Conservation (phyloP, 2,888 invertebrate species). For the Tipula helvola region DNA sequence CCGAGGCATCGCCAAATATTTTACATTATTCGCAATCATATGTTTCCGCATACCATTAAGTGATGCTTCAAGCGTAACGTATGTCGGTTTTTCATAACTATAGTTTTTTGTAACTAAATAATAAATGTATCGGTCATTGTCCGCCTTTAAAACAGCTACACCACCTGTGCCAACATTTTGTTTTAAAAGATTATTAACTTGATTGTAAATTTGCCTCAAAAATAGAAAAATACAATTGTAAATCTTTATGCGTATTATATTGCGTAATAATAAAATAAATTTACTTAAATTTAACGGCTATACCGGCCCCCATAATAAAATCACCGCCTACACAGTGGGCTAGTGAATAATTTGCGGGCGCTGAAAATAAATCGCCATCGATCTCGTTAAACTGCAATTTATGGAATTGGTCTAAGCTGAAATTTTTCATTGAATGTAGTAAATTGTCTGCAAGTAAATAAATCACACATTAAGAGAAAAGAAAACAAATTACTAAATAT, state of each 20-base stretch:
- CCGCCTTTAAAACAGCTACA: conserved; percentile 36
- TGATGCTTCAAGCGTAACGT: conserved; percentile 35
- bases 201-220: conserved; percentile 27
- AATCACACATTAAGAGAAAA: not conserved
- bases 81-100: conserved; percentile 40
- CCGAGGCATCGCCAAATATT: conserved; percentile 45
- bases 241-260: not conserved
- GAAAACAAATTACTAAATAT: not conserved
- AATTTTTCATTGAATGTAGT: not conserved
- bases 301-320: conserved; percentile 43
- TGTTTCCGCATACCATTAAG: conserved; percentile 31
- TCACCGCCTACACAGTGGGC: conserved; percentile 47
- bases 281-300: conserved; percentile 35
- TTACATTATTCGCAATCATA: conserved; percentile 37
- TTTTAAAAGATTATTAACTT: conserved; percentile 24
- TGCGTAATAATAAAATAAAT: not conserved
- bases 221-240: not conserved
- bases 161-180: conserved; percentile 33
- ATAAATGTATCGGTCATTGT: conserved; percentile 38
- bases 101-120: conserved; percentile 47
- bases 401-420: not conserved
- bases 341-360: conserved; percentile 37
- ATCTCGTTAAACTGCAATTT: conserved; percentile 26
- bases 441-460: not conserved
- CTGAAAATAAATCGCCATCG: conserved; percentile 40